Evolutionary conservation across 1,140 invertebrate species (phyloP), one percentile per base, ranked within the genome.

Genomic region (Pygmarrhopalites habei): DNA sequence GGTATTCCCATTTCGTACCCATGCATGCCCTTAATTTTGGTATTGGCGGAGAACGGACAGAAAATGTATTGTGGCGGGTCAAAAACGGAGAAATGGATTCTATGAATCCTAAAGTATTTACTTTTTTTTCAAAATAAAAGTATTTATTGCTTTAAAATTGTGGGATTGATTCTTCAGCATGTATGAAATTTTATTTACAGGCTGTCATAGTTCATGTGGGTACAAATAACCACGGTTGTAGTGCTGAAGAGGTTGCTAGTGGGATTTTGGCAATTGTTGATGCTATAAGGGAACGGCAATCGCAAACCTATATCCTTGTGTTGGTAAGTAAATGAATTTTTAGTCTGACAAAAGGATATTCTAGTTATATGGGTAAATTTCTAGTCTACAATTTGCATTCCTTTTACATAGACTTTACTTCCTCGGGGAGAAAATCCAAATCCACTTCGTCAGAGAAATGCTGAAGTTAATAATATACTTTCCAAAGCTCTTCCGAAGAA

Each of bases 61-160:
- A 94, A 76, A 83, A 95, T 81, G 83, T 93, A 17, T 77, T 95
- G 19, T 95, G 92, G 91, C 80, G 92, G 72, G 82, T 94, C 30
- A 78, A 83, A 73, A 90, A 93, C 80, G 90, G 90, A 60, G 90
- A 90, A 78, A 77, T 95, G 69, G 90, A 94, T 73, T 82, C 86
- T 77, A 83, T 92, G 58, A 83, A 86, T 75, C 90, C 90, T 21
- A 94, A 92, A 80, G 88, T 90, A 76, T 23, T 35, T 65, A n/a
- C 46, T 62, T 10, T 65, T 64, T 47, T 65, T 28, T 49, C 39
- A 41, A 41, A n/a, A 41, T 12, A 41, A 35, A 7, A 35, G 32
- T 35, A 53, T 28, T 28, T 26, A 25, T 17, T 59, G 29, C 17
- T 4, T 26, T 0, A 12, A 19, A n/a, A 59, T 59, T 47, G 43